These are phyloP conservation scores for Macropis europaea DNA, from an alignment of 2,888 invertebrate species.

Conservation along the genomic window DNA sequence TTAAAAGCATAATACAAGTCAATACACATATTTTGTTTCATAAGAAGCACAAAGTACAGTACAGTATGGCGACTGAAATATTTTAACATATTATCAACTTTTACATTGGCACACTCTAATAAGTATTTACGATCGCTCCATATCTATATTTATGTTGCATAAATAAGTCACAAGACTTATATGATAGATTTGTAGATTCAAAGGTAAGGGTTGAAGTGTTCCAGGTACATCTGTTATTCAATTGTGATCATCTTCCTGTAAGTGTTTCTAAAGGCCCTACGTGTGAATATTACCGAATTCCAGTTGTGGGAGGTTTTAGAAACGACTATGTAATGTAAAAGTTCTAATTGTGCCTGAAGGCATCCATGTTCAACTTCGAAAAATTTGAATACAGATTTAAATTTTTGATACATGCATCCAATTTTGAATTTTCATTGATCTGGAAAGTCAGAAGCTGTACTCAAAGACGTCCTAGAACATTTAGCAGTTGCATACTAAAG, in stretches of 20 bases:
- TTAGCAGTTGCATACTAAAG: too few relatives aligned
- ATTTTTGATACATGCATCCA: neutral
- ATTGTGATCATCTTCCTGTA: constrained; percentile 3
- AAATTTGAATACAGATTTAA: neutral
- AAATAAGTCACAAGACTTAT: too few relatives aligned
- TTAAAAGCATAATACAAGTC: too few relatives aligned
- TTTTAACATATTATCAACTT: too few relatives aligned
- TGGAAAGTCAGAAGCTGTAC: neutral
- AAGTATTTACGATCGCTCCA: too few relatives aligned
- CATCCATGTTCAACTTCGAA: neutral
- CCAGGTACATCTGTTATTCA: neutral
- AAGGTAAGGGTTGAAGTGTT: neutral
- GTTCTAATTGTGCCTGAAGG: neutral
- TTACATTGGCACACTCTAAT: too few relatives aligned
- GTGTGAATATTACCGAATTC: constrained; percentile 4
- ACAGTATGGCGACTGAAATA: too few relatives aligned
- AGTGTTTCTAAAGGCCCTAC: neutral
- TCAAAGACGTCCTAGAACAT: too few relatives aligned
- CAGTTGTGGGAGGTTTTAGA: neutral
- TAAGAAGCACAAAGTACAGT: too few relatives aligned
- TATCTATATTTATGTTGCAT: too few relatives aligned
- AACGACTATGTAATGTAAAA: constrained; percentile 9
- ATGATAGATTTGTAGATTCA: too few relatives aligned
- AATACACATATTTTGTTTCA: too few relatives aligned
- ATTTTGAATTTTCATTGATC: neutral